Evolutionary conservation across 2,888 invertebrate genomes (phyloP), one percentile per base, ranked within the genome.

Genomic region (Drosophila demipolita): DNA sequence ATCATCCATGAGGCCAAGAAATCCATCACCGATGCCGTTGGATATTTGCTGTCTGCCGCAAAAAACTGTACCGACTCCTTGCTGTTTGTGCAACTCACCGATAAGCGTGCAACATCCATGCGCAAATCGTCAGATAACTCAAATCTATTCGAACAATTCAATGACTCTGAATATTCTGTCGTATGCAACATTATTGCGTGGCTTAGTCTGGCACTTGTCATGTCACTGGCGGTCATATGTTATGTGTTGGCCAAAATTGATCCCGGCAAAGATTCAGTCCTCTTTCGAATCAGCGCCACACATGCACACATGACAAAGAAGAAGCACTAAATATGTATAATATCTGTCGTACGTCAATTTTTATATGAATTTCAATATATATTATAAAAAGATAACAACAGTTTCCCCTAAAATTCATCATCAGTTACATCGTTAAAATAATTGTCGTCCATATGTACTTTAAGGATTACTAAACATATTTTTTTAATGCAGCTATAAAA

Each of bases 181-280:
- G 96, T 97, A 82, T 97, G 97, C 94, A 97, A 97, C 93, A 97
- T 98, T 75, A 94, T 97, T 66, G 93, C 97, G 36, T 97, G 97
- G 97, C 96, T 97, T 90, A 94, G 95, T 72, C 94, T 98, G 23
- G 94, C 95, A 36, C 95, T 97, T 91, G 91, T 95, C 29, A 96
- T 97, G 92, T 93, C 96, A 0, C 93, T 97, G 49, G 93, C 97
- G 23, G 96, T 97, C 26, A 96, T 97, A 83, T 95, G 96, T 89
- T 96, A 98, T 87, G 95, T 96, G 54, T 97, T 99, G 91, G 97
- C 96, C 91, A 95, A 96, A 85, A 99, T 99, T 97, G 99, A 99
- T 93, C 99, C 99, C 26, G 99, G 99, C 80, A 95, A 98, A 80
- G 99, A 99, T 94, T 99, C 99, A 61, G 98, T 99, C 92, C 99